Evolutionary conservation across 1,140 invertebrate genomes (phyloP).

Genomic region (Drosophila gunungcola): DNA sequence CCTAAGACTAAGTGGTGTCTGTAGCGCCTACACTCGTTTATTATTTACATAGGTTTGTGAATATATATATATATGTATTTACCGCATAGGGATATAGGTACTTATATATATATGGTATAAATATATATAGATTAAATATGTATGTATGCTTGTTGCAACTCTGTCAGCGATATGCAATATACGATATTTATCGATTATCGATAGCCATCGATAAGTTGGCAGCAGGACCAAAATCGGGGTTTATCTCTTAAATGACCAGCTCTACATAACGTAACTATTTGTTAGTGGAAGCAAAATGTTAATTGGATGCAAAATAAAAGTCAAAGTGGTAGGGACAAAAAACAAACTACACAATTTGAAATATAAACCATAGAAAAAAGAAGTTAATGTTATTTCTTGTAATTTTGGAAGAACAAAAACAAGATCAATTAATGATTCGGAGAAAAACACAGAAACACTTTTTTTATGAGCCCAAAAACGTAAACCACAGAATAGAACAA

Average conservation of each 20-base stretch:
- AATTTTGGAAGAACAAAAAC: no score
- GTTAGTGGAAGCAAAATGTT: slow-evolving; percentile 9
- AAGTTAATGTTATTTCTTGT: no score
- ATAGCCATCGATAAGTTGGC: slow-evolving; percentile 4
- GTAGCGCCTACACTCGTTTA: slow-evolving; percentile 24
- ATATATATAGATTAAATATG: slow-evolving; percentile 17
- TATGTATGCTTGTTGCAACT: slow-evolving; percentile 18
- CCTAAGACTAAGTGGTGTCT: slow-evolving; percentile 40
- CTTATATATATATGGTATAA: slow-evolving; percentile 37
- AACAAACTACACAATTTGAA: neutral
- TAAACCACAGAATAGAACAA: neutral
- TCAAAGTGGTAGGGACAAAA: neutral
- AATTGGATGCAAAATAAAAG: neutral
- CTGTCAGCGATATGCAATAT: slow-evolving; percentile 22
- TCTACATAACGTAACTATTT: slow-evolving; percentile 39
- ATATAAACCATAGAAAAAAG: neutral
- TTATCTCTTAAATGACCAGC: slow-evolving; percentile 51
- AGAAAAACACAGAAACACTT: neutral
- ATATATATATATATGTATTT: slow-evolving; percentile 18
- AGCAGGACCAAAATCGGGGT: slow-evolving; percentile 33
- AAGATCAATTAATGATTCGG: no score
- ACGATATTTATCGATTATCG: slow-evolving; percentile 20
- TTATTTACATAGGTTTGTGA: slow-evolving; percentile 55
- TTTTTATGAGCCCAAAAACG: neutral
- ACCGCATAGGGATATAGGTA: slow-evolving; percentile 40